phyloP scores from a whole-genome alignment of 2,888 invertebrate genomes.

The Ceraclea dissimilis region DNA sequence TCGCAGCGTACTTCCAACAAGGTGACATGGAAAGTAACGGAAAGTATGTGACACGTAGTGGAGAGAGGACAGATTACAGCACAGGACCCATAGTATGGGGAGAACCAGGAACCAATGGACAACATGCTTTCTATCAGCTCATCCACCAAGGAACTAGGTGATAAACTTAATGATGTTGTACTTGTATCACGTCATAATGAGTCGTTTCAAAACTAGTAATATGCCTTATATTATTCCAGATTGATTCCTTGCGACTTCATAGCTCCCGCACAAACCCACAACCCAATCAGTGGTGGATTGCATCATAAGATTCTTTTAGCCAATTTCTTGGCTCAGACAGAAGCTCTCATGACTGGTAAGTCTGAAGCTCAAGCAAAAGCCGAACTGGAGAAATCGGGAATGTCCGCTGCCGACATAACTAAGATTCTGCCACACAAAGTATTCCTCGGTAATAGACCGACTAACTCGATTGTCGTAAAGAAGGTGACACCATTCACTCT shows the following conservation, averaged over 20 bases:
- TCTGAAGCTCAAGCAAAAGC: constrained; percentile 55
- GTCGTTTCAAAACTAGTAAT: neutral
- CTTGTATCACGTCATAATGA: too few species aligned
- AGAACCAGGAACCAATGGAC: constrained; percentile 98
- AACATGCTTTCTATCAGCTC: constrained; percentile 99
- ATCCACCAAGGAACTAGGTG: constrained; percentile 80
- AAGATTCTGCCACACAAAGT: constrained; percentile 92
- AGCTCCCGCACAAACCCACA: constrained; percentile 86
- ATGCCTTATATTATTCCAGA: constrained; percentile 34
- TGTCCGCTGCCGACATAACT: constrained; percentile 62
- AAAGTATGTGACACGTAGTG: constrained; percentile 77
- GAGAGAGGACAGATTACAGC: constrained; percentile 50
- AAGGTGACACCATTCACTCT: constrained; percentile 89
- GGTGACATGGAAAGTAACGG: constrained; percentile 99
- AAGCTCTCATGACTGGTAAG: constrained; percentile 87
- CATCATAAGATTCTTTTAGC: constrained; percentile 94
- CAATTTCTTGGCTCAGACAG: constrained; percentile 98
- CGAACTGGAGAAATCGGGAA: constrained; percentile 74
- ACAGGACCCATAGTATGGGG: constrained; percentile 92
- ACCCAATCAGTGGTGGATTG: constrained; percentile 68
- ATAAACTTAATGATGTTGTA: too few species aligned
- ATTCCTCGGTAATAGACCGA: constrained; percentile 94
- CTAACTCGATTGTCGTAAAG: constrained; percentile 90
- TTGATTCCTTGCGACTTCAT: constrained; percentile 96
- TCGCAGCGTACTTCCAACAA: constrained; percentile 99